phyloP scores from a whole-genome alignment of 1,140 invertebrate species.

The Ctenoplectra terminalis region DNA sequence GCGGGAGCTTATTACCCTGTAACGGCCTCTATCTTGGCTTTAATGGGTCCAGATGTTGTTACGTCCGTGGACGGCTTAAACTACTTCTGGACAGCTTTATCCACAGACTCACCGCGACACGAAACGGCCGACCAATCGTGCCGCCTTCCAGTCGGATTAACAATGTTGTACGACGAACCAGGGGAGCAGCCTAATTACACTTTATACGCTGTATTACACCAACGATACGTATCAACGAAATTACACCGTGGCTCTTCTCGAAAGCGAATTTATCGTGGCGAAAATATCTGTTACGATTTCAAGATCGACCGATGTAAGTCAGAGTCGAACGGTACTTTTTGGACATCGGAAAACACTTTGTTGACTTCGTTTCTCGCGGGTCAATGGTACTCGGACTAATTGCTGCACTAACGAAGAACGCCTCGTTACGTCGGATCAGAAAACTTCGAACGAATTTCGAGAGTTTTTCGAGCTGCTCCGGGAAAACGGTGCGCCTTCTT shows the following conservation, averaged over 20 bases:
- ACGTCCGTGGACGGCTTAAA: constrained; percentile 62
- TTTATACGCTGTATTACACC: constrained; percentile 34
- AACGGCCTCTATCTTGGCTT: constrained; percentile 59
- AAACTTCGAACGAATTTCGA: constrained; percentile 28
- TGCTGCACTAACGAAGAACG: constrained; percentile 36
- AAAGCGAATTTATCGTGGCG: not conserved
- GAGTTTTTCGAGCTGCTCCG: constrained; percentile 11
- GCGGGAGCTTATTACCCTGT: constrained; percentile 53
- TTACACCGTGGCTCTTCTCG: not conserved
- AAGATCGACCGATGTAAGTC: not conserved
- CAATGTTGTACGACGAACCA: constrained; percentile 62
- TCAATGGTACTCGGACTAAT: constrained; percentile 31
- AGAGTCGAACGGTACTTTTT: too few relatives aligned
- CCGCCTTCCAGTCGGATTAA: constrained; percentile 59
- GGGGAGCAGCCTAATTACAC: constrained; percentile 53
- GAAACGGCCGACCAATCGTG: constrained; percentile 60
- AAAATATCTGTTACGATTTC: not conserved
- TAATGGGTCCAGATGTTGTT: constrained; percentile 70
- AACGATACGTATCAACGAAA: constrained; percentile 32
- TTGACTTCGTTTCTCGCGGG: not conserved
- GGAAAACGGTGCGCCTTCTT: not conserved
- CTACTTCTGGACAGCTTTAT: constrained; percentile 71
- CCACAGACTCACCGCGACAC: constrained; percentile 62
- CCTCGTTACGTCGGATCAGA: constrained; percentile 21
- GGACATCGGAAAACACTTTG: not conserved